Evolutionary conservation across 2,888 invertebrate genomes (phyloP).

Genomic region (Drosophila gaucha): DNA sequence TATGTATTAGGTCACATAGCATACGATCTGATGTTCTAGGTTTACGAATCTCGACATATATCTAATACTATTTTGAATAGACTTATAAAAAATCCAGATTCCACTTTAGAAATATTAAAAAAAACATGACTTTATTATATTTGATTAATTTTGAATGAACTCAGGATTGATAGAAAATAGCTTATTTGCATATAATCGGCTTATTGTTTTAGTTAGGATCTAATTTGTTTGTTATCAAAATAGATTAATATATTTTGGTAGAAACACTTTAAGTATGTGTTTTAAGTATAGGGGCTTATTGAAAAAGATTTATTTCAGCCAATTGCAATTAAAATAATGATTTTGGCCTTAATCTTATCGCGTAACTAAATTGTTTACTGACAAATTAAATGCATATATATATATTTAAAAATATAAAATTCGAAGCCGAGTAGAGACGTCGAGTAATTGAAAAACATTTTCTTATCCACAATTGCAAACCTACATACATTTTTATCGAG

Average conservation of each 20-base stretch:
- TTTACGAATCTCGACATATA: not conserved
- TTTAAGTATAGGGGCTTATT: too few species aligned
- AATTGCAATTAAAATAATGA: slow-evolving; percentile 3
- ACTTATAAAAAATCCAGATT: too few species aligned
- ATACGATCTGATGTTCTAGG: not conserved
- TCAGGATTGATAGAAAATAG: not conserved
- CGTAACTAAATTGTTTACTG: slow-evolving; percentile 16
- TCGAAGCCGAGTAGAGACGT: not conserved
- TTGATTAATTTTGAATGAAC: too few species aligned
- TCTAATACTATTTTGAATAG: too few species aligned
- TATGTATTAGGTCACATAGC: slow-evolving; percentile 7
- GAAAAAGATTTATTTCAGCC: slow-evolving; percentile 1
- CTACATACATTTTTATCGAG: slow-evolving; percentile 1
- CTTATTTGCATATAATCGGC: not conserved
- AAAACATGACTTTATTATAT: too few species aligned
- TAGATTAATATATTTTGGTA: not conserved
- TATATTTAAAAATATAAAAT: not conserved
- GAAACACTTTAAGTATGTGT: not conserved
- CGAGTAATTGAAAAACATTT: slow-evolving; percentile 6
- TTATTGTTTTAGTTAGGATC: not conserved
- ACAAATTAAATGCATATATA: not conserved
- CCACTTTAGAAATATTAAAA: too few species aligned
- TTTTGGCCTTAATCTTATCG: slow-evolving; percentile 32
- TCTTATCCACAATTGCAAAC: not conserved
- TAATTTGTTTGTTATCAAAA: not conserved